Conservation (phyloP, 2,797 vertebrate genomes). For the Halcyon chelicuti region DNA sequence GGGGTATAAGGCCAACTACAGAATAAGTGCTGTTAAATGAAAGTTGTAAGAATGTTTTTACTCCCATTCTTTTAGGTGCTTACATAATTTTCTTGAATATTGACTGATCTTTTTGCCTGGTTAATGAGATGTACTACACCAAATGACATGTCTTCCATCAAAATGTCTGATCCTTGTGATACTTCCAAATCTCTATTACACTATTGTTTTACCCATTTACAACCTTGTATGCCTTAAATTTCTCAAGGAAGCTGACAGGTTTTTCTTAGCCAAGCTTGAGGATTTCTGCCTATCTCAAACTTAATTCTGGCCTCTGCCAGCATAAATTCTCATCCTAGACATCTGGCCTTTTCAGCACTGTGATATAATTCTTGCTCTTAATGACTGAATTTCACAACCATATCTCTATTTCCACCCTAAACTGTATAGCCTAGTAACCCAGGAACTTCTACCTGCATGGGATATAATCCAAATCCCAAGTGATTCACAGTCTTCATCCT, state of each 20-base stretch:
- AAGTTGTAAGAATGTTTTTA: neutral
- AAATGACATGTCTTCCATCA: neutral
- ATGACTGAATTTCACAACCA: neutral
- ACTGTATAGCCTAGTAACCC: neutral
- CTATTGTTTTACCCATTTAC: neutral
- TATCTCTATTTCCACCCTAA: neutral
- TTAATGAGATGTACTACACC: neutral
- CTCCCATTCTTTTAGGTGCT: neutral
- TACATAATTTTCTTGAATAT: neutral
- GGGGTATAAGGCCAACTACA: neutral
- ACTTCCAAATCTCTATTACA: neutral
- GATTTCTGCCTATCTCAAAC: neutral
- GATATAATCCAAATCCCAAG: neutral
- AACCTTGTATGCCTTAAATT: neutral
- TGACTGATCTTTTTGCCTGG: neutral
- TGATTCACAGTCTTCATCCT: neutral
- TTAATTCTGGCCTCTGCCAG: conserved; percentile 8
- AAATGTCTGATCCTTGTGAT: neutral
- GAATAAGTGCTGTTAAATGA: neutral
- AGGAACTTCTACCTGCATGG: neutral
- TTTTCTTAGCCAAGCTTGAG: neutral
- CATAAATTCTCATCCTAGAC: neutral
- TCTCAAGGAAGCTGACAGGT: neutral
- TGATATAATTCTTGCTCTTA: neutral
- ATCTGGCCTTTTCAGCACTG: neutral